Base-by-base conservation (phyloP, 2,113 vertebrate genomes). In the Cisticola juncidis region DNA sequence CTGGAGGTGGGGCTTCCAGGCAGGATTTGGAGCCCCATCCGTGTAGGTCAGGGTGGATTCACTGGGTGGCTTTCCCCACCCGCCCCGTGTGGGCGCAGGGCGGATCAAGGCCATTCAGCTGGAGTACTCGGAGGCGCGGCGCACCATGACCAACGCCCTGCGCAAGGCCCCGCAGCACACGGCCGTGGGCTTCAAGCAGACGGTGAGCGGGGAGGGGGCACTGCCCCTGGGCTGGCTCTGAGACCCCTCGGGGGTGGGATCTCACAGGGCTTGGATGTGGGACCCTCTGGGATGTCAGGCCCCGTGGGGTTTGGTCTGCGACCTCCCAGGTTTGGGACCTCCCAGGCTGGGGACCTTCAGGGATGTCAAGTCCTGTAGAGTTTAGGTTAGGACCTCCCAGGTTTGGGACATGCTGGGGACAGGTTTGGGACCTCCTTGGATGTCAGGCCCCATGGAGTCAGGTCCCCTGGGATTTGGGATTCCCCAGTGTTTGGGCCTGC, bases 21-120 rank as follows among this genome's bases (percentile, higher is more conserved):
- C 44, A 14, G 91, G 60, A 53, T 66, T 35, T 58, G 72, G 45
- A 82, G 88, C 66, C 54, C 44, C 9, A 2, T 31, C 15, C 0
- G 0, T 10, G 22, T 9, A 56, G 68, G 19, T 9, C 11, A 17
- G 1, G 14, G 17, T 22, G 81, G 86, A 44, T 72, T 85, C 26
- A 35, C 33, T 56, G 8, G 2, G 40, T 44, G 74, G 50, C 73
- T 94, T 60, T 82, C 60, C 74, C 60, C 50, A 57, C 71, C 47
- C 14, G 25, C 4, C 11, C 45, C 19, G 19, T n/a, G 68, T 29
- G 38, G 40, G 33, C 9, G 8, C 97, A 99, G 99, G 99, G 73
- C 98, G 99, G 42, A 99, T 99, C 92, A 99, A 99, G 94, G 99
- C 99, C 80, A 99, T 99, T 95, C 99, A 99, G 98, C 85, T 99